Base-by-base conservation (phyloP, 2,888 invertebrate genomes). In the Parochlus steinenii region DNA sequence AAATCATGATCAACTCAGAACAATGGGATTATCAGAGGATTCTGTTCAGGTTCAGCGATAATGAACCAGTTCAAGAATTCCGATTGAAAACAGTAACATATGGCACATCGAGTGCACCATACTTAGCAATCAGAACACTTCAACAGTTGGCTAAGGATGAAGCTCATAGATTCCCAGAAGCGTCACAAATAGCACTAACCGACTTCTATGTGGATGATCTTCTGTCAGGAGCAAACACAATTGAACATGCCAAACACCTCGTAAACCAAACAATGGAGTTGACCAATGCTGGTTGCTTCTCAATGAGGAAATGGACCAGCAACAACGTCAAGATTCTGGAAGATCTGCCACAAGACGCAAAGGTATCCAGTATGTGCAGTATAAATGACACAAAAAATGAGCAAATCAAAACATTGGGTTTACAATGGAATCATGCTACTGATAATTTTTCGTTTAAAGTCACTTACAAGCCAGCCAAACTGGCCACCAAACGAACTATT, bases 1-100 rank as follows among this genome's bases (percentile, higher is more conserved):
- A 42, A 31, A 33, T 42, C 8, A 11, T 18, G 15, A 33, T 41
- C 6, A n/a, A 35, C 19, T 17, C 31, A 10, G 18, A 31, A 1
- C 33, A 39, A 10, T 29, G 31, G 12, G 26, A 40, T n/a, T 36
- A 37, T 7, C 40, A 38, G 7, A 15, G 39, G 1, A 39, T 41
- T n/a, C 18, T 41, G 11, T 43, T 42, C 42, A 31, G 39, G 23
- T 19, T 32, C 6, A 32, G 36, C 6, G 22, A 26, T 7, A 36
- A 20, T 16, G 38, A 38, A n/a, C 26, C 20, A 6, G 18, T 43
- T 11, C 36, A 31, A 14, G 24, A 39, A 11, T 44, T 37, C 23
- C 32, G 28, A n/a, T 18, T 44, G 5, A 43, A 41, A 10, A 44
- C 44, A 2, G 42, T 41, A 3, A 43, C 40, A 2, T 45, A 40